Base-by-base conservation (phyloP, 53 echinoderm and acorn worm genomes). In the Stichopus horrens region DNA sequence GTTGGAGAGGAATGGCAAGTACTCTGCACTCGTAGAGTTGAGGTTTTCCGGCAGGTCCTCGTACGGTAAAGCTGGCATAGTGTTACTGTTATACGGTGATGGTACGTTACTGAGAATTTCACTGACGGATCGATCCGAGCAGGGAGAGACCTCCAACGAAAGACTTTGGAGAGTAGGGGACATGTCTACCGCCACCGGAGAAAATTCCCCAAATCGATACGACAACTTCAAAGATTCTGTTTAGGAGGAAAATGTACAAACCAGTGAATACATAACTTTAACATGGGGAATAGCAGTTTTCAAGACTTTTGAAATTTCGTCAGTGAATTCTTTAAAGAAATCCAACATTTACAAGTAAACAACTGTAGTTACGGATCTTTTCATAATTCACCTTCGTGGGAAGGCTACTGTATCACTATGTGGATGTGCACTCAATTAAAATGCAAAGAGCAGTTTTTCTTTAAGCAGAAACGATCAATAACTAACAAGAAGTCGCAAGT, bases 1-100 rank as follows among this genome's bases (percentile, higher is more conserved):
- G 86, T 94, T 94, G 52, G 96, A 92, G 77, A 96, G 86, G 88
- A 95, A 94, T 0, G 96, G 94, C 66, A 93, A 93, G 93, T 92
- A 93, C 83, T 96, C 92, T 74, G 92, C 80, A 56, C 93, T 92
- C 53, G 91, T 91, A 51, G 94, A 88, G 86, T 93, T 91, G n/a
- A 94, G 90, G 59, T 90, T 85, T 21, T 91, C 76, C 1, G 91
- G 88, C 52, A 91, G 81, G 53, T 90, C 87, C 11, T 91, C 88
- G 21, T 91, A 88, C 18, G 89, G 93, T 9, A 92, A 83, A 37
- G 92, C 86, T 79, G 93, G 93, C 67, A 75, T 53, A 5, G 87
- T 87, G 86, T 86, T 60, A 66, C 53, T 71, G 87, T 16, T n/a
- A 19, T 56, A 75, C 16, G 74, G 87, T 2, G 91, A 74, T 4